Evolutionary conservation across 2,888 invertebrate species (phyloP).

Genomic region (Octonoba sinensis): DNA sequence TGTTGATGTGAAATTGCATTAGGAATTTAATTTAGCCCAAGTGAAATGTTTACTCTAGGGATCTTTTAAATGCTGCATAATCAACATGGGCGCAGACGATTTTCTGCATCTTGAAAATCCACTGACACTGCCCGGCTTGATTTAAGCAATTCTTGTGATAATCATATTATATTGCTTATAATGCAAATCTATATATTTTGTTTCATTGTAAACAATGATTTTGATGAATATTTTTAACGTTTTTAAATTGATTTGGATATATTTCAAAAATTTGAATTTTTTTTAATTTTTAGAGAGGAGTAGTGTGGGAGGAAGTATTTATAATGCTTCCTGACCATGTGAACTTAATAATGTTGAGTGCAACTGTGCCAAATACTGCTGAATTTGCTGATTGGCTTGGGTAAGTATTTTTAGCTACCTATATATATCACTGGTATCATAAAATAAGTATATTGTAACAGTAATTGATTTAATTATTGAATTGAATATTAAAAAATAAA

Average conservation of each 20-base stretch:
- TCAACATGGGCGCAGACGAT: no score
- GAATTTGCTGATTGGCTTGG: conserved; percentile 86
- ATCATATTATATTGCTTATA: background rate
- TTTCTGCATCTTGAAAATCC: no score
- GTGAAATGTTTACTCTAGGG: no score
- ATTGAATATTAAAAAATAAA: background rate
- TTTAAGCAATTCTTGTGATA: no score
- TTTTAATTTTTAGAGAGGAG: conserved; percentile 81
- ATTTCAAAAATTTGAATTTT: background rate
- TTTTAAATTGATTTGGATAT: background rate
- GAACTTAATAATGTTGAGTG: conserved; percentile 95
- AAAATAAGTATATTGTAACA: no score
- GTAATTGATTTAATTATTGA: no score
- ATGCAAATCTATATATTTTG: background rate
- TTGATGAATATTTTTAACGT: background rate
- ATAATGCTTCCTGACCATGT: conserved; percentile 95
- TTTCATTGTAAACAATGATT: background rate
- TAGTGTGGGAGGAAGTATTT: conserved; percentile 99
- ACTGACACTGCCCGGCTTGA: no score
- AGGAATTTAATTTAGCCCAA: no score
- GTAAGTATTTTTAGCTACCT: conserved; percentile 68
- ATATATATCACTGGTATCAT: background rate
- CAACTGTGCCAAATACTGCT: conserved; percentile 96
- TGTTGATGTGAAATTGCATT: no score
- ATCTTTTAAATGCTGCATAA: no score